Evolutionary conservation across 2,113 vertebrate genomes (phyloP), one percentile per base, ranked within the genome.

Genomic region (Noturus placidus): DNA sequence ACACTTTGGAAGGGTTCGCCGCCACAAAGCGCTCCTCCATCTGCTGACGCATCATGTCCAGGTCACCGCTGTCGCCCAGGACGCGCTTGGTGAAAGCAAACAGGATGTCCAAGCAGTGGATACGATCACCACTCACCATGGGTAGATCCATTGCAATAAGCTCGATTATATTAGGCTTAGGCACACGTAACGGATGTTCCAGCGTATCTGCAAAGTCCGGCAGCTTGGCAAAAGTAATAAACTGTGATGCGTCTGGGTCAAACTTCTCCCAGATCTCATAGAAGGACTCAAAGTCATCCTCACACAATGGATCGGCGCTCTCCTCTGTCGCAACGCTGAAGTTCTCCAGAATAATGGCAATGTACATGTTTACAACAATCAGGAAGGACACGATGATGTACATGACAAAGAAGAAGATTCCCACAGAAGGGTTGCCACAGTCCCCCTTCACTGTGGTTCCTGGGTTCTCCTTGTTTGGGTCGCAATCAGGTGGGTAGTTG

Each of bases 241-340:
- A 99, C 93, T 99, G 98, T 0, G 95, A 99, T 88, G 98, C 98
- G 0, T 99, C 98, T 0, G 98, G 98, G 92, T 99, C 98, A 3
- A 99, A 99, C 93, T 99, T 99, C 95, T 99, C 98, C 98, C 98
- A 99, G 92, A 99, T 99, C 94, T 99, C 98, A 1, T 99, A 99
- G 95, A 99, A 99, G 63, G 98, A 99, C 95, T 99, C 97, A 65
- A 99, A 99, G 95, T 99, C 98, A 0, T 99, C 98, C 96, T 99
- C 98, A 0, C 98, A 99, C 19, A 99, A 95, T 0, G 98, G 98
- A n/a, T 99, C 98, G 0, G 98, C 97, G 0, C 98, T 99, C 91
- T 99, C 98, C 93, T 99, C 98, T 0, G 98, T 99, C 9, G 98
- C 98, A 82, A 99, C 98, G 0, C 98, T 99, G 94, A 99, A 99